phyloP scores from a whole-genome alignment of 92 coral and sea anemone genomes.

The Ricordea florida region DNA sequence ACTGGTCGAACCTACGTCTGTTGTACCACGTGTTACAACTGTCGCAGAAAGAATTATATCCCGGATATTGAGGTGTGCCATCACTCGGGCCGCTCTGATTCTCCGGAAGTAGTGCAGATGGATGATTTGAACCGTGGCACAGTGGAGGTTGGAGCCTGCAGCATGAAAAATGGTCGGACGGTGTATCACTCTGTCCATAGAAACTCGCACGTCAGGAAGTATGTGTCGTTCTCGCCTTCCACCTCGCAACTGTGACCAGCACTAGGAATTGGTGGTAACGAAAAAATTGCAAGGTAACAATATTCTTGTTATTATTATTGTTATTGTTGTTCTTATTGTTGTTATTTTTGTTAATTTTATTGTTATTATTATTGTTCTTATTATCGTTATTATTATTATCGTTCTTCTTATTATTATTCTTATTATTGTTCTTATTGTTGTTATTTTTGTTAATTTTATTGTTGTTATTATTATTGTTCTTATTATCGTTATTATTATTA shows the following conservation, averaged over 20 bases:
- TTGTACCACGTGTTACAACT: slow-evolving; percentile 70
- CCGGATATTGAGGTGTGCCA: slow-evolving; percentile 97
- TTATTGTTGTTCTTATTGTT: too few relatives aligned
- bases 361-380: too few relatives aligned
- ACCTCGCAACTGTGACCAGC: slow-evolving; percentile 57
- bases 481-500: too few relatives aligned
- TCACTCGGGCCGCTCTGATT: slow-evolving; percentile 86
- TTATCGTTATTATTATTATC: too few relatives aligned
- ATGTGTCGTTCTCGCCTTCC: slow-evolving; percentile 88
- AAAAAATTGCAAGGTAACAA: background rate
- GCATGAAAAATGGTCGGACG: slow-evolving; percentile 75
- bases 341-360: too few relatives aligned
- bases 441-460: too few relatives aligned
- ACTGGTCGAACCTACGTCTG: slow-evolving; percentile 75
- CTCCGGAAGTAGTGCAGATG: slow-evolving; percentile 92
- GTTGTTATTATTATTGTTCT: too few relatives aligned
- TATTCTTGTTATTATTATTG: background rate
- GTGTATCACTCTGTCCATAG: slow-evolving; percentile 81
- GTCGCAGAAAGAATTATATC: slow-evolving; percentile 69
- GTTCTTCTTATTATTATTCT: too few relatives aligned
- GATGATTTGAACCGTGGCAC: slow-evolving; percentile 74
- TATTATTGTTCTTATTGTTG: too few relatives aligned
- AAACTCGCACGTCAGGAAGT: slow-evolving; percentile 65
- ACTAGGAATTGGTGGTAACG: background rate
- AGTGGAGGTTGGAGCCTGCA: slow-evolving; percentile 81